phyloP scores from a whole-genome alignment of 2,888 invertebrate genomes.

The Nasonovia ribisnigri region DNA sequence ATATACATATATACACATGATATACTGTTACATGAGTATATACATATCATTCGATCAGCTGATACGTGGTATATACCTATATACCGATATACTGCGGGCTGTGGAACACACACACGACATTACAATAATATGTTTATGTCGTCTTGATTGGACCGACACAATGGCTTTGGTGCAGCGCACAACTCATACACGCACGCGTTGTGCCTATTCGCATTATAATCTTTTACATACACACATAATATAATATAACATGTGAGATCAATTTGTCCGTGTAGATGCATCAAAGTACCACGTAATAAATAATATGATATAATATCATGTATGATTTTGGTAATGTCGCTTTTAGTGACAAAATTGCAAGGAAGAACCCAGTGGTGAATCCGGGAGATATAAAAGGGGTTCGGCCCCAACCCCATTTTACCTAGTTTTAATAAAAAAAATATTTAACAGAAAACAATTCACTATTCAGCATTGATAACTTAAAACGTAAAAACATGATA shows the following conservation, averaged over 20 bases:
- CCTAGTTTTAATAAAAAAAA: background rate
- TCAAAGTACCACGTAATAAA: background rate
- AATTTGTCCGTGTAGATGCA: background rate
- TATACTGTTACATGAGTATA: constrained; percentile 31
- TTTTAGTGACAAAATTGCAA: background rate
- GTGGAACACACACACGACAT: constrained; percentile 30
- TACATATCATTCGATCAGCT: constrained; percentile 38
- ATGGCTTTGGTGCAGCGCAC: background rate
- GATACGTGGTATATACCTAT: background rate
- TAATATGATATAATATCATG: background rate
- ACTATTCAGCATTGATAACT: background rate
- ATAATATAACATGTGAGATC: background rate
- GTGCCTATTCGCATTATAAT: background rate
- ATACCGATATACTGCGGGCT: background rate
- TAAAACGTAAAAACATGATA: no score
- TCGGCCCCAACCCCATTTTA: background rate
- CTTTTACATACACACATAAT: background rate
- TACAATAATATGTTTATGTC: constrained; percentile 42
- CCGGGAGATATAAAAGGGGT: background rate
- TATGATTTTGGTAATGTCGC: background rate
- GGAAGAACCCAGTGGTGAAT: background rate
- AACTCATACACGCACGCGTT: background rate
- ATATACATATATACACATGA: background rate
- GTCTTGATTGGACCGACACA: constrained; percentile 55
- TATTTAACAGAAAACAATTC: background rate